Conservation (phyloP, 1,140 invertebrate species). For the Drosophila saltans region DNA sequence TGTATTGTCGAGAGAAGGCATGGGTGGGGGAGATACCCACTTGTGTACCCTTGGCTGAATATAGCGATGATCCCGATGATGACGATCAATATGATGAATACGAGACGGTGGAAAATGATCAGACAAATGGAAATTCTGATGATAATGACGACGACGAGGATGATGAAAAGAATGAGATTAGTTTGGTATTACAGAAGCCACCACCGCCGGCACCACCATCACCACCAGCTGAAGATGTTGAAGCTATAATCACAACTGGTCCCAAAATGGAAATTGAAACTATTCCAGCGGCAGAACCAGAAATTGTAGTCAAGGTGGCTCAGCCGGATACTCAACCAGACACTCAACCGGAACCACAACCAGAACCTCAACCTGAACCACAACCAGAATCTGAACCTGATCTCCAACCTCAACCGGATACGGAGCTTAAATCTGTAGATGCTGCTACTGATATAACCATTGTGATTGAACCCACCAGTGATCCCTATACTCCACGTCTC, state of each 20-base stretch:
- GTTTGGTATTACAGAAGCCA: not conserved
- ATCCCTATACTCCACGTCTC: slow-evolving; percentile 65
- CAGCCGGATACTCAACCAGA: slow-evolving; percentile 1
- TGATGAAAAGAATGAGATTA: not conserved
- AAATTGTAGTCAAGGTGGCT: not conserved
- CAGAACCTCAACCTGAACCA: not conserved
- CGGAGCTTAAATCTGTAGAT: not conserved
- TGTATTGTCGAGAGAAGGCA: slow-evolving; percentile 85
- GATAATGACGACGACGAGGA: slow-evolving; percentile 33
- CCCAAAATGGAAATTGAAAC: slow-evolving; percentile 25
- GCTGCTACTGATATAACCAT: slow-evolving; percentile 41
- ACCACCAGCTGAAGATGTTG: not conserved
- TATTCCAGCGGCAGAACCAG: not conserved
- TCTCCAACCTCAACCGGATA: not conserved
- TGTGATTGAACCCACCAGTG: slow-evolving; percentile 51
- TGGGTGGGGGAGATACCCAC: slow-evolving; percentile 85
- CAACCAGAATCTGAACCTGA: not conserved
- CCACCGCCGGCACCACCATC: slow-evolving; percentile 40
- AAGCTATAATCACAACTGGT: not conserved
- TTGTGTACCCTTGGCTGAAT: slow-evolving; percentile 78
- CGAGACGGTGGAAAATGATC: slow-evolving; percentile 39
- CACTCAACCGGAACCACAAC: not conserved
- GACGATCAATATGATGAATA: slow-evolving; percentile 51
- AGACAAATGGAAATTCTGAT: slow-evolving; percentile 17
- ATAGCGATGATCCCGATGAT: slow-evolving; percentile 61